Conservation (phyloP, 2,113 vertebrate species). For the Crotalus tigris region DNA sequence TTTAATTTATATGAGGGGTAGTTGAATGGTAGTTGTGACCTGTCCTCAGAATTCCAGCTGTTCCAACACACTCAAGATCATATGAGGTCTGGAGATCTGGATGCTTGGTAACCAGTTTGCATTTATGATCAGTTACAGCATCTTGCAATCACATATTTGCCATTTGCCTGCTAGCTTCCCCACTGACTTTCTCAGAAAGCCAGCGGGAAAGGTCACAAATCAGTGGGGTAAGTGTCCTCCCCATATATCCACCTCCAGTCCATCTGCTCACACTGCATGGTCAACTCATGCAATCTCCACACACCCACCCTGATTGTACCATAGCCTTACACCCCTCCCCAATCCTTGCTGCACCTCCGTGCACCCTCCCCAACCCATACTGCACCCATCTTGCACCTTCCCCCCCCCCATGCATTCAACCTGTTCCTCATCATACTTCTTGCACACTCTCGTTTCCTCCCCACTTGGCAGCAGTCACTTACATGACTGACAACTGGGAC, state of each 20-base stretch:
- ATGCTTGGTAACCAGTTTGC: not conserved
- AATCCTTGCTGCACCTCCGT: not conserved
- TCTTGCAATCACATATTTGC: not conserved
- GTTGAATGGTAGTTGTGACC: not conserved
- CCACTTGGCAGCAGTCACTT: not conserved
- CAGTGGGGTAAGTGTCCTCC: not conserved
- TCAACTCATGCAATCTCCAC: not conserved
- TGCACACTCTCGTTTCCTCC: not conserved
- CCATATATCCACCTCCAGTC: not conserved
- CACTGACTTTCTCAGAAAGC: not conserved
- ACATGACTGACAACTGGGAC: too few species aligned
- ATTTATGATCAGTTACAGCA: not conserved
- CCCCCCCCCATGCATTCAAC: not conserved
- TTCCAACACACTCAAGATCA: not conserved
- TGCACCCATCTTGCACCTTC: not conserved
- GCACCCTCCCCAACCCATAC: not conserved
- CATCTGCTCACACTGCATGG: not conserved
- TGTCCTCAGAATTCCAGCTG: not conserved
- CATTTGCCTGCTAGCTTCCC: not conserved
- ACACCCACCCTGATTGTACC: not conserved
- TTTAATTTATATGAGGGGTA: not conserved
- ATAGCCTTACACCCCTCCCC: not conserved
- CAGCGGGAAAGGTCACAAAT: not conserved
- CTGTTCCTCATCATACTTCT: not conserved
- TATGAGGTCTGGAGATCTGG: not conserved